Conservation (phyloP, 2,888 invertebrate species). For the Dasypogon diadema region DNA sequence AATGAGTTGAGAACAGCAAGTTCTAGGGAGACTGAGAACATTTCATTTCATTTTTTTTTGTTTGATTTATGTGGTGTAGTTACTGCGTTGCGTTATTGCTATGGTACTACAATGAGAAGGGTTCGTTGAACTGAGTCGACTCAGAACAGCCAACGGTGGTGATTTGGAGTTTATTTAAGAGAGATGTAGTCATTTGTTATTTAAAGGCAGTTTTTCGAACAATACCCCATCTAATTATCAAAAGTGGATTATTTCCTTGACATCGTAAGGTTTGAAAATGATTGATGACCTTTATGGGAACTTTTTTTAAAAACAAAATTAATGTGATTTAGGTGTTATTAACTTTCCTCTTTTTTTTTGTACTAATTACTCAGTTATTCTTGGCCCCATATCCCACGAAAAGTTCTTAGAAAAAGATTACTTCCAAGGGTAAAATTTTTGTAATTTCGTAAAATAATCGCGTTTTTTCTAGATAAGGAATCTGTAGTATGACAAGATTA, state of each 20-base stretch:
- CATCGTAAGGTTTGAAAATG: slow-evolving; percentile 7
- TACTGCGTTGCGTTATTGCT: neutral
- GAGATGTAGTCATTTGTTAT: slow-evolving; percentile 19
- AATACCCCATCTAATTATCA: slow-evolving; percentile 39
- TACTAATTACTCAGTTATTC: too few species aligned
- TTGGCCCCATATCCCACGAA: too few species aligned
- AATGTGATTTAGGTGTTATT: too few species aligned
- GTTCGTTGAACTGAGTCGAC: slow-evolving; percentile 19
- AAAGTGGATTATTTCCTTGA: slow-evolving; percentile 29
- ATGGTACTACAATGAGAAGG: slow-evolving; percentile 32
- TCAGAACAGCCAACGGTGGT: neutral
- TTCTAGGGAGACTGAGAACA: slow-evolving; percentile 10
- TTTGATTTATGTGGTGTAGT: slow-evolving; percentile 30
- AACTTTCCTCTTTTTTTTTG: too few species aligned
- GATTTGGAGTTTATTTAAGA: neutral
- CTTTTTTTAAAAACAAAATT: too few species aligned
- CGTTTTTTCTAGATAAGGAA: too few species aligned
- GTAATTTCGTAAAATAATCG: too few species aligned
- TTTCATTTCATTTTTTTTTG: slow-evolving; percentile 13
- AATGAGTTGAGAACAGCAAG: slow-evolving; percentile 15
- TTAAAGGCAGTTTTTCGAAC: slow-evolving; percentile 22
- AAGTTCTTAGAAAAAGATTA: too few species aligned
- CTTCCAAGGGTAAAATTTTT: too few species aligned
- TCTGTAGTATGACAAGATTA: too few species aligned
- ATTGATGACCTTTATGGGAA: neutral